A percentile compares a stretch with the other conserved stretches of the same genome.
phyloP scores from a whole-genome alignment of 2,797 vertebrate species.

The Vespertilio murinus region DNA sequence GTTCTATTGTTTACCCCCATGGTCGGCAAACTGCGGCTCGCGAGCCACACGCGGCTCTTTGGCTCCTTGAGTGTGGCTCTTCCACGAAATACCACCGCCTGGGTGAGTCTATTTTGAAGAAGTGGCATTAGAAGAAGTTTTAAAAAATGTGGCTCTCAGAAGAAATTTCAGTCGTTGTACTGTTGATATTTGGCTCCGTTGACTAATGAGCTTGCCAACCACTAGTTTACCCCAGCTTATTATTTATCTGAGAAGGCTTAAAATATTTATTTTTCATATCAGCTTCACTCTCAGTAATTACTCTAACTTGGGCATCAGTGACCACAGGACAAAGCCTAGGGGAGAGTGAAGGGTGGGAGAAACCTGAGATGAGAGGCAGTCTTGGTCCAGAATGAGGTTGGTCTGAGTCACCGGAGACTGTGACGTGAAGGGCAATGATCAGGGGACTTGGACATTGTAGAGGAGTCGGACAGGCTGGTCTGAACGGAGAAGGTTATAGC shows the following conservation, averaged over 20 bases:
- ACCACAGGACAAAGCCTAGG: not conserved
- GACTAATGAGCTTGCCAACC: too few relatives aligned
- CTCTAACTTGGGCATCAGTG: slow-evolving; percentile 68
- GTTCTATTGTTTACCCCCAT: slow-evolving; percentile 58
- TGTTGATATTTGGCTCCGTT: too few relatives aligned
- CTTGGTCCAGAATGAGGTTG: not conserved
- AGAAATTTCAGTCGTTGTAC: too few relatives aligned
- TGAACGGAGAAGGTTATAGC: slow-evolving; percentile 91
- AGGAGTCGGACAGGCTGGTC: slow-evolving; percentile 95
- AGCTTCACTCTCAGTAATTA: slow-evolving; percentile 71
- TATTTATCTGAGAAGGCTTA: slow-evolving; percentile 75
- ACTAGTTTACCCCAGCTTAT: slow-evolving; percentile 74
- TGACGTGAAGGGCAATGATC: not conserved
- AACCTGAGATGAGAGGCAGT: slow-evolving; percentile 14
- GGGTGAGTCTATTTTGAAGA: too few relatives aligned
- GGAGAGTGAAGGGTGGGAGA: not conserved
- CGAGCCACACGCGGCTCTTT: too few relatives aligned
- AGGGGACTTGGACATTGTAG: slow-evolving; percentile 90
- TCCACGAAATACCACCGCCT: too few relatives aligned
- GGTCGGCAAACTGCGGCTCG: too few relatives aligned
- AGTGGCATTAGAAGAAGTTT: too few relatives aligned
- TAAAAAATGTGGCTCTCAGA: too few relatives aligned
- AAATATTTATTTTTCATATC: slow-evolving; percentile 77
- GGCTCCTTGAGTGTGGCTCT: too few relatives aligned
- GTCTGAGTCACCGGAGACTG: not conserved